Evolutionary conservation across 2,113 vertebrate species (phyloP), one percentile per base, ranked within the genome.

Genomic region (Sphaerodactylus townsendi): DNA sequence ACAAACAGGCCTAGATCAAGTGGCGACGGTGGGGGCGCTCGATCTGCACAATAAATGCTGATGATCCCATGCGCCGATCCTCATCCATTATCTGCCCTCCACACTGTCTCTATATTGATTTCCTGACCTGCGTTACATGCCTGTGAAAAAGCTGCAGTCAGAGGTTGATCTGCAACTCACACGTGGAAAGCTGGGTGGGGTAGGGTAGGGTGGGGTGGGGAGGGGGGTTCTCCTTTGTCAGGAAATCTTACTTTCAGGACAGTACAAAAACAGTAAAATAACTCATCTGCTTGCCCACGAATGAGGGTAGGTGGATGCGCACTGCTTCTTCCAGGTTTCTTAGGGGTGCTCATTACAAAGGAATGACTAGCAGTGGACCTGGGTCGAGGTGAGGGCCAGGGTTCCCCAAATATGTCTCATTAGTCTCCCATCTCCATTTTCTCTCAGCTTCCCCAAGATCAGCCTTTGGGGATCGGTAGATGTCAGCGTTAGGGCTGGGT

Each of bases 41-140:
- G 48, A 84, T 88, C 86, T 85, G 90, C 92, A 93, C 89, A 88
- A 93, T 86, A 91, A 93, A 94, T 85, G 90, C 90, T 92, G 89
- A 93, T 89, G 91, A 91, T 93, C 90, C 89, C 93, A 91, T 82
- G 90, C 90, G 89, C 90, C 88, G 89, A 90, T 87, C 91, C 85
- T 81, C 75, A 87, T 93, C 94, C 88, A 87, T 92, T 92, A 90
- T 91, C 89, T 90, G 89, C 85, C 92, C 88, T 86, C 90, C 81
- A 80, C 90, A 87, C 86, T 87, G 86, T 86, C 90, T 88, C 88
- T 91, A 89, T 92, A 92, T 93, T 91, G 93, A 94, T 93, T 91
- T 83, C 92, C 90, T 85, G 91, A 93, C 85, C 66, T n/a, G 87
- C 90, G 91, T 90, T 90, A 89, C 90, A 86, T 88, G 83, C 82